phyloP scores from a whole-genome alignment of 2,888 invertebrate genomes.

The Pecten maximus region DNA sequence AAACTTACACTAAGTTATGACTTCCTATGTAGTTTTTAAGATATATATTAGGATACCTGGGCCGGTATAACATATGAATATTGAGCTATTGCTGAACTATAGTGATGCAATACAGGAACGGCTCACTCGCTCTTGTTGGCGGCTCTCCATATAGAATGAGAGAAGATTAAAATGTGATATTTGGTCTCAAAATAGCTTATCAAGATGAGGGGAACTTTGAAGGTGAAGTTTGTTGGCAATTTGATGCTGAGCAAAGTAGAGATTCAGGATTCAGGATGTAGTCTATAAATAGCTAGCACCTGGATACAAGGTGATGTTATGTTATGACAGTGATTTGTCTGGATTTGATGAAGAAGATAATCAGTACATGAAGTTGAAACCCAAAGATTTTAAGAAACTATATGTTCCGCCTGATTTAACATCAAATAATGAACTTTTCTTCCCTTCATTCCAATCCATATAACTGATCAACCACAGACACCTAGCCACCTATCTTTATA shows the following conservation, averaged over 20 bases:
- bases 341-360: neutral
- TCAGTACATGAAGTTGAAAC: neutral
- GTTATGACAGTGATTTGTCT: neutral
- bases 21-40: neutral
- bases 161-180: slow-evolving; percentile 26
- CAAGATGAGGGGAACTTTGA: slow-evolving; percentile 14
- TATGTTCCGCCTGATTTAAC: too few species aligned
- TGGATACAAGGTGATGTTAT: neutral
- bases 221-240: slow-evolving; percentile 26
- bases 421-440: neutral
- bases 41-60: neutral
- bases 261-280: neutral
- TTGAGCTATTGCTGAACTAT: neutral
- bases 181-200: slow-evolving; percentile 6
- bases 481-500: too few species aligned
- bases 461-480: neutral
- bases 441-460: neutral
- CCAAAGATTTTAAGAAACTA: too few species aligned
- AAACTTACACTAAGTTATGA: neutral
- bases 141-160: slow-evolving; percentile 11
- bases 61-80: neutral
- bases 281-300: neutral
- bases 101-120: neutral
- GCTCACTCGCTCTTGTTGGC: neutral
- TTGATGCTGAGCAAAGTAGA: neutral